Base-by-base conservation (phyloP, 2,113 vertebrate genomes). In the Paratilapia polleni region DNA sequence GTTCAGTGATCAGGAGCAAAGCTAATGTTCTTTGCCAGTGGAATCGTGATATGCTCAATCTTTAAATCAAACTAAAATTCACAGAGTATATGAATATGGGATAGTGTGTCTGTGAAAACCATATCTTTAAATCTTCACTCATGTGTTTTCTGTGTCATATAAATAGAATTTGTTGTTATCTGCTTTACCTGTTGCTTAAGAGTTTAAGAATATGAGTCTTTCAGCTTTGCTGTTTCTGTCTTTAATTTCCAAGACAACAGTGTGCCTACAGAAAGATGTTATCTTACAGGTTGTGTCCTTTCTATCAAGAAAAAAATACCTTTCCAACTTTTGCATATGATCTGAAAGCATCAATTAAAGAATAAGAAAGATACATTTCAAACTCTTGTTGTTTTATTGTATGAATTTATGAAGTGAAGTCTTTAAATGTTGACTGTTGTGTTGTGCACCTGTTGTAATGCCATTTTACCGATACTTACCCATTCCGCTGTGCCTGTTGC, bases 401-500 rank as follows among this genome's bases (percentile, higher is more conserved):
- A 15, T 28, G 24, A 31, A 28, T 52, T 34, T 64, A 24, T 28
- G 26, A 38, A 36, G 59, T 57, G 9, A 77, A 24, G 7, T 57
- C 6, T 59, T 62, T 13, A 66, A 77, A 31, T 56, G 13, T 43
- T 58, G 19, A 47, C 3, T 56, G 7, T 9, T 58, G 10, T 57
- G 17, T 38, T 78, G 31, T 57, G 13, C 4, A 4, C 58, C 9
- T 66, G 12, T n/a, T 17, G 5, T 60, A 3, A 12, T 31, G 8
- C 1, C 1, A 41, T 58, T 22, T 64, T 3, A 26, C 20, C 60
- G 10, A 87, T 85, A 92, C 83, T 97, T 96, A 99, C 98, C 98
- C 85, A 96, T 95, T 77, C 96, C 89, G 82, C 97, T 97, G 94
- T 96, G 97, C 92, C 97, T 95, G 83, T 96, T 97, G 84, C 96